Conservation (phyloP, 2,888 invertebrate species). For the Graphium colonna region DNA sequence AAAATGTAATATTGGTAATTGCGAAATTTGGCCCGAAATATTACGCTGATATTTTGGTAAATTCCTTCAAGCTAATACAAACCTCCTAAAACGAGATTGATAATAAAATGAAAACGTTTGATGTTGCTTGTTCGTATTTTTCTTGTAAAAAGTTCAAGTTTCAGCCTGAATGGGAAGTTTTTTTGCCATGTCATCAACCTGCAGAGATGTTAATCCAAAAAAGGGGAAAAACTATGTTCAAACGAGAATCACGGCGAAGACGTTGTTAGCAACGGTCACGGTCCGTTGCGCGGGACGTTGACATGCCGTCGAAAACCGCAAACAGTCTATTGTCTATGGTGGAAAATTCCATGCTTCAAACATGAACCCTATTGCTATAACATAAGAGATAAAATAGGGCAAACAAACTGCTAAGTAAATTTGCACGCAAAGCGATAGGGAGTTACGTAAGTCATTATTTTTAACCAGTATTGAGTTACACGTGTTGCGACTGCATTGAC, state of each 20-base stretch:
- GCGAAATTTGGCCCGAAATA: background rate
- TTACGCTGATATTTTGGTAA: too few species aligned
- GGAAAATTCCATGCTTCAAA: conserved; percentile 32
- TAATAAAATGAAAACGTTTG: too few species aligned
- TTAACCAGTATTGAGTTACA: conserved; percentile 12
- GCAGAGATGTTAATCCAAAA: background rate
- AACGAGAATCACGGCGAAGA: conserved; percentile 21
- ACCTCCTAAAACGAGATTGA: too few species aligned
- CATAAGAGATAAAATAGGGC: conserved; percentile 17
- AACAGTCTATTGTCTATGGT: conserved; percentile 53
- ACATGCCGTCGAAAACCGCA: conserved; percentile 67
- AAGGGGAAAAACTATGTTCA: conserved; percentile 10
- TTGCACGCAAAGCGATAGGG: conserved; percentile 17
- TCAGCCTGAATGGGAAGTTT: background rate
- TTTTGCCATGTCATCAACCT: conserved; percentile 1
- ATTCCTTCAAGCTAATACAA: too few species aligned
- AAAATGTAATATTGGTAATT: background rate
- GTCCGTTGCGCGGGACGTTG: conserved; percentile 62
- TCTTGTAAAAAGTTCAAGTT: too few species aligned
- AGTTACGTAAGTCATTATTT: conserved; percentile 26
- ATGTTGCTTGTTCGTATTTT: too few species aligned
- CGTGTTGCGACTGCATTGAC: conserved; percentile 1
- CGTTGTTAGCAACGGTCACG: conserved; percentile 46
- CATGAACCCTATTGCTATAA: conserved; percentile 21
- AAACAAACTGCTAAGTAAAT: background rate